phyloP scores from a whole-genome alignment of 2,888 invertebrate species.

The Leptinotarsa tumamoca region DNA sequence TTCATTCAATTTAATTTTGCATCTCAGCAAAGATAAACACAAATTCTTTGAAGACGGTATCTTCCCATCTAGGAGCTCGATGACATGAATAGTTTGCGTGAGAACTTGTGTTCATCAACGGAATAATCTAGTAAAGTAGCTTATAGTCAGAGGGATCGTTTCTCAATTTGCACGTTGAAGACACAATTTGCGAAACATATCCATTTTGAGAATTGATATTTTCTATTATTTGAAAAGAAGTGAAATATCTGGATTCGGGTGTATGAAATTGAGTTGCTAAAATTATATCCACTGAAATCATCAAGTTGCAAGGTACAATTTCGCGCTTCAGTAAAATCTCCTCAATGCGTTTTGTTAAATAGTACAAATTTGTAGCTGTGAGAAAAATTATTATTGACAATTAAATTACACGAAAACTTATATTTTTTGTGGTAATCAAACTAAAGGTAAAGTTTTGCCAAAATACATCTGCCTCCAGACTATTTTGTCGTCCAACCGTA shows the following conservation, averaged over 20 bases:
- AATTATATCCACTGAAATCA: too few species aligned
- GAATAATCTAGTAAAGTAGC: constrained; percentile 45
- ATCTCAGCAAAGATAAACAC: constrained; percentile 15
- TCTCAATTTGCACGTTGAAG: not conserved
- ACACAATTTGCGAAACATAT: too few species aligned
- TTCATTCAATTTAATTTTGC: constrained; percentile 27
- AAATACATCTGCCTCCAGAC: not conserved
- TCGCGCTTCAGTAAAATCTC: too few species aligned
- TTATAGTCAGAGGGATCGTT: constrained; percentile 20
- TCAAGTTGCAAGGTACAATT: too few species aligned
- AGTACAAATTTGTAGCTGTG: too few species aligned
- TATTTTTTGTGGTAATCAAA: not conserved
- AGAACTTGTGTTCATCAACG: constrained; percentile 40
- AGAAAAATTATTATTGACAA: too few species aligned
- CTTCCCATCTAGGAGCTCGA: constrained; percentile 8
- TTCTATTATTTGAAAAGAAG: not conserved
- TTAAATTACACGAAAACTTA: too few species aligned
- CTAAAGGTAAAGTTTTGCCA: not conserved
- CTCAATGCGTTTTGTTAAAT: too few species aligned
- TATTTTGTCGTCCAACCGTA: constrained; percentile 44
- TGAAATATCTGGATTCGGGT: too few species aligned
- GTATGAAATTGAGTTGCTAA: too few species aligned
- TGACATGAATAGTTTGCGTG: constrained; percentile 44
- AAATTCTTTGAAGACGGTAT: constrained; percentile 13
- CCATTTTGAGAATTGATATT: not conserved